phyloP scores from a whole-genome alignment of 2,113 vertebrate genomes.

The Heterotis niloticus region DNA sequence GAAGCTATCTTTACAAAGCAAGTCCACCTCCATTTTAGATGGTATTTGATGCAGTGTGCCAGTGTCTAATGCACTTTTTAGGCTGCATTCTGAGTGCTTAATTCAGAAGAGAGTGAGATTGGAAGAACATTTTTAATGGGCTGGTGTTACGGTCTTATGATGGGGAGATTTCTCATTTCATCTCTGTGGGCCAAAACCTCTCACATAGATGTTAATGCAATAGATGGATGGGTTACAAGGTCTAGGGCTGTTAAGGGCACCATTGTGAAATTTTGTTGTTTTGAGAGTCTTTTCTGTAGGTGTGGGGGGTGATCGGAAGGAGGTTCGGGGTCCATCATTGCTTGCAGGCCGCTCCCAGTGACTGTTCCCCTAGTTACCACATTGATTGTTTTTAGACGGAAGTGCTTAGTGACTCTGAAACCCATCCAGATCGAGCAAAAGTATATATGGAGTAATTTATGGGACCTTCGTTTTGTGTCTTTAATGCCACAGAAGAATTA shows the following conservation, averaged over 20 bases:
- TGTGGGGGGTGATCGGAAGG: background rate
- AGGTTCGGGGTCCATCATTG: background rate
- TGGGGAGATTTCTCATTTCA: background rate
- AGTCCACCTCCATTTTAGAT: no score
- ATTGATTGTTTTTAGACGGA: conserved; percentile 34
- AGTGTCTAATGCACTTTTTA: no score
- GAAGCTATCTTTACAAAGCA: no score
- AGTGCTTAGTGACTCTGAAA: conserved; percentile 9
- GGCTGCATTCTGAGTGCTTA: no score
- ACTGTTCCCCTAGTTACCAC: conserved; percentile 44
- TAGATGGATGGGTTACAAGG: conserved; percentile 2
- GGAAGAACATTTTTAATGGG: no score
- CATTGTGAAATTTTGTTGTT: conserved; percentile 17
- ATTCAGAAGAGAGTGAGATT: no score
- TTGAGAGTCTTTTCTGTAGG: conserved; percentile 10
- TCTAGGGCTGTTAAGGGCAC: background rate
- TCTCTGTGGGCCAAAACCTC: background rate
- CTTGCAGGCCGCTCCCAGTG: conserved; percentile 20
- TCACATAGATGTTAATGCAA: background rate
- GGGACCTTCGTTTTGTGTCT: background rate
- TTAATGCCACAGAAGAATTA: background rate
- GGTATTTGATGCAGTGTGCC: no score
- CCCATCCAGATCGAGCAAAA: background rate
- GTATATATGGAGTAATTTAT: background rate
- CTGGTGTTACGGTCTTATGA: no score